Evolutionary conservation across 2,888 invertebrate species (phyloP), one percentile per base, ranked within the genome.

Genomic region (Limenitis camilla): DNA sequence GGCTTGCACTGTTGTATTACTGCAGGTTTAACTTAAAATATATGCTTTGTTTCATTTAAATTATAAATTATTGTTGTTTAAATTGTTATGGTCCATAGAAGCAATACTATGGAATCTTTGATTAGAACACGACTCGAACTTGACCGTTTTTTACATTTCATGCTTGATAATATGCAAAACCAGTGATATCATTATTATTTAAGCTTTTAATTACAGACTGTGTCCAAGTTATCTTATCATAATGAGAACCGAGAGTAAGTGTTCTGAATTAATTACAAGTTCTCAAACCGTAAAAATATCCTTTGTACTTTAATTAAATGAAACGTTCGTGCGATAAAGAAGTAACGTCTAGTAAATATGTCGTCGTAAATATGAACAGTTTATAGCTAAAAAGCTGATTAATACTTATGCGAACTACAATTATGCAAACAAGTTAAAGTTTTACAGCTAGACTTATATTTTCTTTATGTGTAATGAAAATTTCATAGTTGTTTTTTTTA

Each of bases 111-210:
- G 19, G 19, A 19, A 19, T 19, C 19, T 3, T 19, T 3, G 19
- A 19, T 19, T 19, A 19, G 19, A 19, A 19, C 19, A 19, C 19
- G 3, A 19, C 19, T 19, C 19, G 19, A 19, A 19, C 19, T 19
- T 19, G 1, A 19, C 19, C 19, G 19, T 45, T 38, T 45, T 45
- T 30, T 45, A 4, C 45, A 45, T 30, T 38, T 11, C 11, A 45
- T 36, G 38, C 38, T 35, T 36, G 38, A 64, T 63, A 67, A 59
- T 61, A 45, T 56, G 61, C 65, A 28, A 35, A 27, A 40, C 28
- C 32, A 11, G 61, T 47, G 4, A 44, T 41, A 40, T 44, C 10
- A 36, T 30, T 35, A 45, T 36, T 35, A 29, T 45, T 38, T 30
- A 36, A 5, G 11, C 4, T 44, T 44, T 33, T 1, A 35, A 35